Evolutionary conservation across 2,113 vertebrate genomes (phyloP).

Genomic region (Callionymus lyra): DNA sequence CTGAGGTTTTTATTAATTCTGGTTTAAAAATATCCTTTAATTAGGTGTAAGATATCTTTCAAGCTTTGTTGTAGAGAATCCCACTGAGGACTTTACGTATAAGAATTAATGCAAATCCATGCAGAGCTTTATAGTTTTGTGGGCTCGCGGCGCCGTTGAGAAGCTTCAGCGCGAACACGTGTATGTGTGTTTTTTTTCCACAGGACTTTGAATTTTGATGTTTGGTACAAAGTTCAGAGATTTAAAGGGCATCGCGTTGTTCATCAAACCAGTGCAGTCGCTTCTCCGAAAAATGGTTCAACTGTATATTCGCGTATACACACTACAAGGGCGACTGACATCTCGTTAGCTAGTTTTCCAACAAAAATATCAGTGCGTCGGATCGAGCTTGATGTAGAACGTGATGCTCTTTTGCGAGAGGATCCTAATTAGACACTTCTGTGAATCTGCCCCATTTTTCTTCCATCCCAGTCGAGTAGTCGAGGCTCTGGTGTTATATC

Average conservation of each 20-base stretch:
- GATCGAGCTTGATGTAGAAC: constrained; percentile 1
- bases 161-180: background rate
- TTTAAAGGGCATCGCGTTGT: no score
- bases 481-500: no score
- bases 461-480: constrained; percentile 11
- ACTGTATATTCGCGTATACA: no score
- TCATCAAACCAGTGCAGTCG: no score
- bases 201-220: no score
- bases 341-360: background rate
- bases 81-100: constrained; percentile 3
- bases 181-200: no score
- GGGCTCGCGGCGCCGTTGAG: no score
- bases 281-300: no score
- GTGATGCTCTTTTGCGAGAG: constrained; percentile 6
- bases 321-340: no score
- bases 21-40: constrained; percentile 38
- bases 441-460: constrained; percentile 13
- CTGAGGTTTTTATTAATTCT: constrained; percentile 13
- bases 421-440: constrained; percentile 32
- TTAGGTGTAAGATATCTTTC: constrained; percentile 13
- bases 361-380: no score
- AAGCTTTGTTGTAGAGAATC: constrained; percentile 7
- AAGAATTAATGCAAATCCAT: constrained; percentile 1
- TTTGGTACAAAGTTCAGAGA: no score
- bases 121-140: no score